Base-by-base conservation (phyloP, 2,888 invertebrate species). In the Dryobota labecula region DNA sequence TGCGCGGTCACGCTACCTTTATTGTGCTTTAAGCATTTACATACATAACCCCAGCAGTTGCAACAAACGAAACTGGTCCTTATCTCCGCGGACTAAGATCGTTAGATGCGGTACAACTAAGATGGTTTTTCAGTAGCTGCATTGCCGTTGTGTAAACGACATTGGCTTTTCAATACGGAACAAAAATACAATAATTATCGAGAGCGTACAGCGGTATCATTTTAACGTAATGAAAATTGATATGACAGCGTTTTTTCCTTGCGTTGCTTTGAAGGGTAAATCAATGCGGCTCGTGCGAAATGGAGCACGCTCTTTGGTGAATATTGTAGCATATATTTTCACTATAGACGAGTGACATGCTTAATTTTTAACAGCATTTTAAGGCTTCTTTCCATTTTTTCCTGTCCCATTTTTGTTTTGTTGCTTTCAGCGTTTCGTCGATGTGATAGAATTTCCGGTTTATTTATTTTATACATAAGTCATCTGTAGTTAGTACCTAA, bases 1-100 rank as follows among this genome's bases (percentile, higher is more conserved):
- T 92, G 92, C 92, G 90, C 88, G 90, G 92, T 91, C 92, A 92
- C 91, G 92, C 83, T 81, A 87, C 87, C 83, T 87, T 87, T 87
- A 90, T 90, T 89, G 89, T 90, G 85, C 90, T 90, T 89, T 86
- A 86, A 88, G 84, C 88, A 84, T 86, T 85, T 77, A 85, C 88
- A 86, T 80, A 76, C 71, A 74, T 70, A 73, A 36, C 64, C 11
- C 54, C 74, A 36, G 61, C 61, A 49, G 62, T 47, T 47, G 45
- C 53, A 66, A 51, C 81, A 83, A 81, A 76, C 78, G 57, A 76
- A 72, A 75, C 43, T 74, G 41, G 68, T 36, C 82, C 79, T 73
- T 85, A 86, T 85, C 74, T 51, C 72, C 5, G 57, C 47, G 65
- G 18, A 24, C 61, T 75, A 74, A 82, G 79, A 76, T 72, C 67